phyloP scores from a whole-genome alignment of 2,113 vertebrate genomes.

The Megaceryle maxima region DNA sequence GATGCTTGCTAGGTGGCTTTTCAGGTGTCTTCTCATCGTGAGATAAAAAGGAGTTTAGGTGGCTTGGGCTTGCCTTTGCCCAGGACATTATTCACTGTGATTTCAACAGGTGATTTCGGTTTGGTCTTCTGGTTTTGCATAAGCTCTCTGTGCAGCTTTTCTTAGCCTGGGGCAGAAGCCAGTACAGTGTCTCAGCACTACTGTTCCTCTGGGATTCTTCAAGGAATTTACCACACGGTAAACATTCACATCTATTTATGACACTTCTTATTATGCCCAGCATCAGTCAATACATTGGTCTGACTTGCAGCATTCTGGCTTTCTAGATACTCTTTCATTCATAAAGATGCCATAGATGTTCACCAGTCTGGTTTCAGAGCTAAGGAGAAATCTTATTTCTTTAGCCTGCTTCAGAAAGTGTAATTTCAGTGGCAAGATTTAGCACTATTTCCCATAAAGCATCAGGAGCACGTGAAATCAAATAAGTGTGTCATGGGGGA shows the following conservation, averaged over 20 bases:
- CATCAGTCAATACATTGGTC: background rate
- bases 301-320: background rate
- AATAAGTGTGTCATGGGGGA: background rate
- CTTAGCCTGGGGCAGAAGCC: background rate
- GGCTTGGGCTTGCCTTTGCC: background rate
- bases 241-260: background rate
- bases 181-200: background rate
- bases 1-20: too few species aligned
- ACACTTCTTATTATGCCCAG: background rate
- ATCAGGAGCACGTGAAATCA: background rate
- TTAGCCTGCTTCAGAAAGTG: background rate
- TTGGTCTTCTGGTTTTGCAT: background rate
- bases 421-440: background rate
- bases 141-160: background rate
- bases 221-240: background rate
- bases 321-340: background rate
- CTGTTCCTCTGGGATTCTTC: background rate
- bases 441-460: background rate
- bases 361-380: background rate
- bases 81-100: background rate
- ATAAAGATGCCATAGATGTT: background rate
- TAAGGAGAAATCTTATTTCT: background rate
- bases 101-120: background rate
- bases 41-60: background rate
- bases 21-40: background rate